Evolutionary conservation across 2,888 invertebrate genomes (phyloP).

Genomic region (Chironomus riparius): DNA sequence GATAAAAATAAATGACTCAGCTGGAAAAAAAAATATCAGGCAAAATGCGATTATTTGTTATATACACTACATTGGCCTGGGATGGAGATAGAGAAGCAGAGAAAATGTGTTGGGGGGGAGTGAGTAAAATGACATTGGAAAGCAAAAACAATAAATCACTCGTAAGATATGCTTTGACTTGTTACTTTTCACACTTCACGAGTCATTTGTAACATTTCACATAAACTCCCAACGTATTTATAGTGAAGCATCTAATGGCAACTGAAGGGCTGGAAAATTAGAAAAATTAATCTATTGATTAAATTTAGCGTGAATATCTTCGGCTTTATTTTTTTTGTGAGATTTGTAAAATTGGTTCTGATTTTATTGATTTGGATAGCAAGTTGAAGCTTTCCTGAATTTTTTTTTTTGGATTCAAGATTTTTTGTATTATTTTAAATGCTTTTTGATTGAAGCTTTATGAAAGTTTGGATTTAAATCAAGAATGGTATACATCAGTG

Average conservation of each 20-base stretch:
- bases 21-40: constrained; percentile 11
- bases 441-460: too few species aligned
- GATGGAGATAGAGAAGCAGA: background rate
- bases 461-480: too few species aligned
- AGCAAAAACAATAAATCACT: constrained; percentile 21
- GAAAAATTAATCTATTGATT: too few species aligned
- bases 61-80: background rate
- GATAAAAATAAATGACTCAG: constrained; percentile 21
- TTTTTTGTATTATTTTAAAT: too few species aligned
- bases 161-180: constrained; percentile 10
- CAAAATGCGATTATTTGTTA: constrained; percentile 16
- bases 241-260: background rate
- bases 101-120: background rate
- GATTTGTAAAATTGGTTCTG: too few species aligned
- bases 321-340: too few species aligned
- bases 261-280: too few species aligned
- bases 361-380: too few species aligned
- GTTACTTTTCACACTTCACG: constrained; percentile 22
- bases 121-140: background rate
- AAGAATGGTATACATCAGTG: too few species aligned
- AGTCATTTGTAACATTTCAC: constrained; percentile 9
- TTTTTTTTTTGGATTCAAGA: too few species aligned
- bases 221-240: background rate
- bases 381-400: too few species aligned
- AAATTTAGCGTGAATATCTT: too few species aligned